phyloP scores from a whole-genome alignment of 2,797 vertebrate genomes.

The Acipenser transmontanus region DNA sequence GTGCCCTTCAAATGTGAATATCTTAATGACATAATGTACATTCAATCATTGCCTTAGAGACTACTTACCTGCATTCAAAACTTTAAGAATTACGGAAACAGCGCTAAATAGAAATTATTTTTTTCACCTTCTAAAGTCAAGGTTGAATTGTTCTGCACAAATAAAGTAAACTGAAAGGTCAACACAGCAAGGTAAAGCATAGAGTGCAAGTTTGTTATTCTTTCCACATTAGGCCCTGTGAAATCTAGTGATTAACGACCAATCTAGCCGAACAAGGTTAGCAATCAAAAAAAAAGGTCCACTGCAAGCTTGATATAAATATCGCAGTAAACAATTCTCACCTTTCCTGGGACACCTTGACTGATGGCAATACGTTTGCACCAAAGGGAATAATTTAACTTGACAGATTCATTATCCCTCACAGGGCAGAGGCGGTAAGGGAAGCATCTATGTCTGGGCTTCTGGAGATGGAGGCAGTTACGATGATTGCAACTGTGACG shows the following conservation, averaged over 20 bases:
- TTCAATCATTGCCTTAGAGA: too few species aligned
- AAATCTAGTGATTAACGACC: not conserved
- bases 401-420: not conserved
- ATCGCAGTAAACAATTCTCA: conserved; percentile 6
- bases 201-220: not conserved
- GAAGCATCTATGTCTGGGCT: conserved; percentile 98
- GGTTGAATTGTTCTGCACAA: not conserved
- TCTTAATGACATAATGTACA: too few species aligned
- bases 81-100: too few species aligned
- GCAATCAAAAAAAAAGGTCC: not conserved
- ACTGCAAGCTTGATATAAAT: not conserved
- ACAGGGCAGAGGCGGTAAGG: conserved; percentile 89
- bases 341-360: conserved; percentile 8
- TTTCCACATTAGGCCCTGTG: not conserved
- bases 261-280: conserved; percentile 1
- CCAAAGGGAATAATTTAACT: conserved; percentile 13
- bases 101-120: too few species aligned
- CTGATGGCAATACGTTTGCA: conserved; percentile 2
- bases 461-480: conserved; percentile 96
- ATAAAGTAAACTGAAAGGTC: not conserved
- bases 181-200: too few species aligned
- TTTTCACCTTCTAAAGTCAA: too few species aligned
- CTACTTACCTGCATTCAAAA: too few species aligned
- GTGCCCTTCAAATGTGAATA: too few species aligned
- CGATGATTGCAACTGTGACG: conserved; percentile 96